A percentile compares a stretch with the other conserved stretches of the same genome.
These are phyloP conservation scores for Hypothenemus hampei DNA, from an alignment of 1,140 invertebrate species.

Conservation along the genomic window DNA sequence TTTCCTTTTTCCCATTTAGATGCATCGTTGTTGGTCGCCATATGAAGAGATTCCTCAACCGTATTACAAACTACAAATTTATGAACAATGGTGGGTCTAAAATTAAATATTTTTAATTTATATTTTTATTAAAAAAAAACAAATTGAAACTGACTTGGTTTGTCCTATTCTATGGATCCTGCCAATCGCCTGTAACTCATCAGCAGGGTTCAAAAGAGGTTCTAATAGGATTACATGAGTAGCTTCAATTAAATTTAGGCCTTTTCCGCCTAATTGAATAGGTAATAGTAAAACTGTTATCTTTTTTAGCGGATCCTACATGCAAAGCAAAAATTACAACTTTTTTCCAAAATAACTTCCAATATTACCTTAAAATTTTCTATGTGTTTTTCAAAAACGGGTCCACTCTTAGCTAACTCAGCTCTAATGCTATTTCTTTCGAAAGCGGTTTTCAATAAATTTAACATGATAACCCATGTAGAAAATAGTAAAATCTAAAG, in stretches of 20 bases:
- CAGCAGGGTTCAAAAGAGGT: constrained; percentile 67
- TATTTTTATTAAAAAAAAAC: constrained; percentile 1
- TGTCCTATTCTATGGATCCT: constrained; percentile 77
- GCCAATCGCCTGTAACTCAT: constrained; percentile 74
- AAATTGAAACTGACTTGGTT: constrained; percentile 50
- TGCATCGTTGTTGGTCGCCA: constrained; percentile 35
- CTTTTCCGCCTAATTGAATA: constrained; percentile 65
- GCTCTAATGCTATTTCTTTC: constrained; percentile 54
- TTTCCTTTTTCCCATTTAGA: constrained; percentile 39
- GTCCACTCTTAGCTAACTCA: constrained; percentile 22
- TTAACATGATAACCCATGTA: constrained; percentile 61
- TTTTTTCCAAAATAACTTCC: constrained; percentile 6
- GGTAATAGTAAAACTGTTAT: constrained; percentile 66
- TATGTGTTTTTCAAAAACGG: constrained; percentile 45
- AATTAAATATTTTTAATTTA: constrained; percentile 9
- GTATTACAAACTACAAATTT: constrained; percentile 63
- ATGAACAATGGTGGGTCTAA: constrained; percentile 58
- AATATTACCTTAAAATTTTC: constrained; percentile 53
- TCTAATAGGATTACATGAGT: constrained; percentile 74
- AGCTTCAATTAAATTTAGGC: constrained; percentile 75
- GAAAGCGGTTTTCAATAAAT: constrained; percentile 57
- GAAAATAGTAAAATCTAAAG: constrained; percentile 63
- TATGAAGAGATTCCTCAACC: constrained; percentile 65
- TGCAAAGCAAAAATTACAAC: not conserved
- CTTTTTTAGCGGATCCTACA: constrained; percentile 44